Base-by-base conservation (phyloP, 2,113 vertebrate species). In the Tapirus terrestris region DNA sequence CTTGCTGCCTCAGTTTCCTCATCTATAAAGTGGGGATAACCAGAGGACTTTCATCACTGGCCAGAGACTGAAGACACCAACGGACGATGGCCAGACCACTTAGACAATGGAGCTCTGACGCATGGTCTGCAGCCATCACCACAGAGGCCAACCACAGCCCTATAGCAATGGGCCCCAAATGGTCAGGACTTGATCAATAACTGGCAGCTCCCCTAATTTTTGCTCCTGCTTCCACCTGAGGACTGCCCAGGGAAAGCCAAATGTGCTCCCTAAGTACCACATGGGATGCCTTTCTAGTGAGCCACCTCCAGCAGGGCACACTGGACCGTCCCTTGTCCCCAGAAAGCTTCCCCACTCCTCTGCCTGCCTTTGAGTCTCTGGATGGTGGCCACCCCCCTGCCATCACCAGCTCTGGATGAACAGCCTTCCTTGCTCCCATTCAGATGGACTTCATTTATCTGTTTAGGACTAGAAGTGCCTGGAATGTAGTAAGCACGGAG, bases 261-360 rank as follows among this genome's bases (percentile, higher is more conserved):
- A 3, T 36, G 3, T 3, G 45, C 8, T 39, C 10, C 60, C 58
- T 33, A 6, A 73, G 82, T 7, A 1, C 16, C 6, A 0, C 6
- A 10, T 0, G 2, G 61, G 29, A n/a, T 1, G 11, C n/a, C n/a
- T 2, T 17, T 21, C 25, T 36, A 58, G 29, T 45, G 18, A 21
- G 56, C 43, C 7, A 33, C 56, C 33, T 29, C 51, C 13, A 25
- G 10, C 11, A 25, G n/a, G 43, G 21, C 16, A 0, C 21, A 16
- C 68, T 27, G 43, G 17, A 3, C 13, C 53, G 27, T 10, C n/a
- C 33, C 58, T 14, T 0, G n/a, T 29, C 43, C 43, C 3, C 0
- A 1, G n/a, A 43, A 20, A 43, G 27, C 5, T 14, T 5, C 48
- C 77, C 31, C 1, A 0, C 0, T 45, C 5, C n/a, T 4, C 36